These are phyloP conservation scores for Clunio marinus DNA, from an alignment of 2,888 invertebrate genomes.

Conservation along the genomic window DNA sequence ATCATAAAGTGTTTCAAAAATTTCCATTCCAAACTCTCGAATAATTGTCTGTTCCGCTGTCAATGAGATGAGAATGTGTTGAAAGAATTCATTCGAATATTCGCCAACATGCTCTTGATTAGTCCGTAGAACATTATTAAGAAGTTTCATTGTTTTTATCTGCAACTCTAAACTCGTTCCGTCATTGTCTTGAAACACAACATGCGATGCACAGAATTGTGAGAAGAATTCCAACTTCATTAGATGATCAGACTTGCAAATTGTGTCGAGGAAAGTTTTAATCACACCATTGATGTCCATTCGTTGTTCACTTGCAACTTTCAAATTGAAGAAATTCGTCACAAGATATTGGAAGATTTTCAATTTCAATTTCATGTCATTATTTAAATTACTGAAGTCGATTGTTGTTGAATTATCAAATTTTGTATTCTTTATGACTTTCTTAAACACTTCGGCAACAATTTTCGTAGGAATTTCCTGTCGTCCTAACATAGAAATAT, in stretches of 20 bases:
- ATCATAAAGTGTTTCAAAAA: slow-evolving; percentile 50
- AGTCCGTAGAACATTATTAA: slow-evolving; percentile 43
- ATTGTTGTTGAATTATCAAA: background rate
- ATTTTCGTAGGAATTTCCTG: slow-evolving; percentile 43
- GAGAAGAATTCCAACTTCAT: slow-evolving; percentile 55
- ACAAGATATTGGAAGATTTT: slow-evolving; percentile 5
- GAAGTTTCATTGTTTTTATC: slow-evolving; percentile 52
- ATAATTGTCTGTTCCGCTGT: slow-evolving; percentile 56
- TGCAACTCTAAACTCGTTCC: slow-evolving; percentile 54
- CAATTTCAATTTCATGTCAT: background rate
- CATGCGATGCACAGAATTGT: slow-evolving; percentile 51
- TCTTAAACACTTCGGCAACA: background rate
- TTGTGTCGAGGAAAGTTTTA: slow-evolving; percentile 52
- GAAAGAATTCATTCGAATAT: slow-evolving; percentile 42
- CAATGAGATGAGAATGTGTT: slow-evolving; percentile 53
- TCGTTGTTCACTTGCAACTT: background rate
- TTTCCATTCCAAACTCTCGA: slow-evolving; percentile 56
- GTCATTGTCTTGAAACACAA: slow-evolving; percentile 41
- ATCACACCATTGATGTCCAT: slow-evolving; percentile 45
- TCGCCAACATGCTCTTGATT: background rate
- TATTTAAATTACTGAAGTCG: background rate
- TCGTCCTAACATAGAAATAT: slow-evolving; percentile 42
- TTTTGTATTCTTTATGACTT: slow-evolving; percentile 42
- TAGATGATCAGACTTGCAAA: slow-evolving; percentile 47
- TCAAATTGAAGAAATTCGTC: background rate